These are phyloP conservation scores for Nudaria mundana DNA, from an alignment of 2,888 invertebrate genomes.

Conservation along the genomic window DNA sequence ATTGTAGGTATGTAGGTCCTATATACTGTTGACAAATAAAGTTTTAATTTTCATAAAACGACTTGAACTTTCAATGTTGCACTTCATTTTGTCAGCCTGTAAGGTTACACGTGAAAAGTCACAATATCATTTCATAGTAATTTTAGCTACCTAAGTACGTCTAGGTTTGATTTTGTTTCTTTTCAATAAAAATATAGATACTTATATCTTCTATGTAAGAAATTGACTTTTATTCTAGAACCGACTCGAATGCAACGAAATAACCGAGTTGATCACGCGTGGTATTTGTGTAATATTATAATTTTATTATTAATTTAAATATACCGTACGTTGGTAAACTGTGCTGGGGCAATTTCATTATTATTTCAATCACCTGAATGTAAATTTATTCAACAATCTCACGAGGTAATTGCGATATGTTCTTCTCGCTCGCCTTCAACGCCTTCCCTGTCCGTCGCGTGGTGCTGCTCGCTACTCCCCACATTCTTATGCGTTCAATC, in stretches of 20 bases:
- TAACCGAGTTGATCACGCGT: conserved; percentile 44
- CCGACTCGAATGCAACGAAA: conserved; percentile 63
- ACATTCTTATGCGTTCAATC: conserved; percentile 80
- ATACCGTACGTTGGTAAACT: conserved; percentile 71
- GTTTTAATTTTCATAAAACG: too few relatives aligned
- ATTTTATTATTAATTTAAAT: conserved; percentile 81
- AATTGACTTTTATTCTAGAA: conserved; percentile 28
- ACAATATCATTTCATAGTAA: too few relatives aligned
- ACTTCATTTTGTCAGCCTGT: too few relatives aligned
- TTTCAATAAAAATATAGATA: too few relatives aligned
- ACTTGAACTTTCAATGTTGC: too few relatives aligned
- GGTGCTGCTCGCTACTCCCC: conserved; percentile 53
- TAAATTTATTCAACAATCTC: conserved; percentile 82
- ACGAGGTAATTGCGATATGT: conserved; percentile 76
- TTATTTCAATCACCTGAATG: conserved; percentile 82
- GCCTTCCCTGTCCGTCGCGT: conserved; percentile 43
- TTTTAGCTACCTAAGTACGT: too few relatives aligned
- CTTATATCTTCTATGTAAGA: too few relatives aligned
- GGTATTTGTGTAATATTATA: conserved; percentile 74
- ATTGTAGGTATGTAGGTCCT: too few relatives aligned
- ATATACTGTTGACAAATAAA: too few relatives aligned
- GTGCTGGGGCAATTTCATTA: conserved; percentile 79
- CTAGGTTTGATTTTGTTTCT: too few relatives aligned
- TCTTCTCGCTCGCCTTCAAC: conserved; percentile 43
- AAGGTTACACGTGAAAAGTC: too few relatives aligned